Conservation (phyloP, 2,113 vertebrate species). For the Patagioenas fasciata region DNA sequence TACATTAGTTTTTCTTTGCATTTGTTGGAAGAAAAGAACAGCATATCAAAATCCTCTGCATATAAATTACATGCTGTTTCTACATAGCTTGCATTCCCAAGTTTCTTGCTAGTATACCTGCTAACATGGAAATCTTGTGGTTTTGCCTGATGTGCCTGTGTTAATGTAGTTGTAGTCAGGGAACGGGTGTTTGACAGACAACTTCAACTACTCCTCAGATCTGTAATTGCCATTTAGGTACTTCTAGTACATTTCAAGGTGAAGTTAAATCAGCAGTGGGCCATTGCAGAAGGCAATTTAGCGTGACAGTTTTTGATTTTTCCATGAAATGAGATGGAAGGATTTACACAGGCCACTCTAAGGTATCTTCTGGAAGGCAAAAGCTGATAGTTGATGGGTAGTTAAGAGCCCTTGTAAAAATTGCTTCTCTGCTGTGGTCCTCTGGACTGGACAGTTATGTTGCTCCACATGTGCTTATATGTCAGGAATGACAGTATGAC, state of each 20-base stretch:
- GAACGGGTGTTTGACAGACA: not conserved
- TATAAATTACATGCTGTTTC: not conserved
- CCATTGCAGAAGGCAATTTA: not conserved
- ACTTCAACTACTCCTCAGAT: not conserved
- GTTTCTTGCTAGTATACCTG: not conserved
- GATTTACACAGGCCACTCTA: not conserved
- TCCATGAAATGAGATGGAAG: not conserved
- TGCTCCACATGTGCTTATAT: not conserved
- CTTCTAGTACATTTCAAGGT: not conserved
- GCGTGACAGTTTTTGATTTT: not conserved
- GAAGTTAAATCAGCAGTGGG: not conserved
- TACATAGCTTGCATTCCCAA: accelerated
- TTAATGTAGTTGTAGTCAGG: not conserved
- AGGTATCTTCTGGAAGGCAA: not conserved
- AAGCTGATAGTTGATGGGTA: not conserved
- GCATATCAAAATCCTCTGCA: not conserved
- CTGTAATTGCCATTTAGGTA: not conserved
- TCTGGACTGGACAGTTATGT: not conserved
- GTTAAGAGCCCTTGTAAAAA: not conserved
- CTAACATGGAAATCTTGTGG: not conserved
- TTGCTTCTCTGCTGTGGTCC: not conserved
- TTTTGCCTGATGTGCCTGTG: not conserved
- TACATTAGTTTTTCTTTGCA: not conserved
- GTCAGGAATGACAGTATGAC: not conserved
- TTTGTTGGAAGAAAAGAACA: not conserved